Base-by-base conservation (phyloP, 2,797 vertebrate genomes). In the Alectoris magna region DNA sequence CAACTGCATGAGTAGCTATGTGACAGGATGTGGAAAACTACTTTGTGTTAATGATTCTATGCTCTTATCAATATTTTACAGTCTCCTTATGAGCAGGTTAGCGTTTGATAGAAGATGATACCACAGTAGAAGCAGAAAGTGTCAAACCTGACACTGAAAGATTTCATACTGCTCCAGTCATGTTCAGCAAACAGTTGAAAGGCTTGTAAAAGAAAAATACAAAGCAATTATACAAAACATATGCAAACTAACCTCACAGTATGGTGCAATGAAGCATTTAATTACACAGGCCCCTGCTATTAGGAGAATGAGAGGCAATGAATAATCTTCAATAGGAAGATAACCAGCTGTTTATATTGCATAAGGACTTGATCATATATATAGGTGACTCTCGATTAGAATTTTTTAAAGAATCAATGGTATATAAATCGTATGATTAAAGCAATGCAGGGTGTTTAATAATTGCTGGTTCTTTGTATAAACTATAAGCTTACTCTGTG, bases 41-140 rank as follows among this genome's bases (percentile, higher is more conserved):
- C 68, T 82, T 44, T 43, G 83, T 46, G 91, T 93, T 95, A 96
- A 95, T 95, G 87, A 95, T 95, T 94, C 73, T 58, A 4, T 64
- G 68, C 80, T 91, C 82, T 92, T 89, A 96, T 91, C 95, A 96
- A 95, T 96, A 94, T 95, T 94, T 85, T 88, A 90, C 89, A 76
- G 38, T 63, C 62, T 76, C 49, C 74, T 19, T 15, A 19, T 2
- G 60, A 95, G 64, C 15, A 34, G 82, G 90, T 93, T 91, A 94
- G 90, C 87, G 81, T 96, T 95, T 96, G 89, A 88, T 53, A 79
- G 85, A 70, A 86, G 92, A 88, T 77, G 92, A 88, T 77, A 96
- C 49, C 59, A 44, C 24, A 18, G 53, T 39, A 38, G 73, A 84
- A 94, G 74, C 60, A 88, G 46, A 58, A 89, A 62, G 44, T 88